Percentiles rank a stretch among this genome's conserved stretches.
Evolutionary conservation across 2,113 vertebrate species (phyloP).

Genomic region (Cyphomyrus plagiostoma): DNA sequence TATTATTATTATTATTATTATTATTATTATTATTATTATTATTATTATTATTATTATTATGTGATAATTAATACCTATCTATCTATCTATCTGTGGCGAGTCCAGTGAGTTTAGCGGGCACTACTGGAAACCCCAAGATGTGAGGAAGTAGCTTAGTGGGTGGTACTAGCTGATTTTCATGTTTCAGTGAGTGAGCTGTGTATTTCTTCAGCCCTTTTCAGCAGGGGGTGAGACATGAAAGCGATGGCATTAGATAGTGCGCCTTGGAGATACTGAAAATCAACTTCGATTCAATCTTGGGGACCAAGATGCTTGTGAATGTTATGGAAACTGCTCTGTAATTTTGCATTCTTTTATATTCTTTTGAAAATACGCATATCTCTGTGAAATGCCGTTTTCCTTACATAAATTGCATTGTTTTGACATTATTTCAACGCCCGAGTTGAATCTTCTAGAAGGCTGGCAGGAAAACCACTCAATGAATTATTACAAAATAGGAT

Average conservation of each 20-base stretch:
- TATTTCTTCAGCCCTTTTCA: not conserved
- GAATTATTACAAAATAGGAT: constrained; percentile 2
- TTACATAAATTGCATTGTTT: not conserved
- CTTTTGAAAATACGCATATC: not conserved
- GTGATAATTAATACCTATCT: too few relatives aligned
- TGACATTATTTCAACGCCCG: not conserved
- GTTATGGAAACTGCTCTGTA: not conserved
- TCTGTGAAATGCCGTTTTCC: not conserved
- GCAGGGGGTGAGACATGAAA: not conserved
- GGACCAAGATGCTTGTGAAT: not conserved
- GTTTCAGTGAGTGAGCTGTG: not conserved
- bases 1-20: too few relatives aligned
- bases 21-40: not conserved
- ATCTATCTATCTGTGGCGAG: not conserved
- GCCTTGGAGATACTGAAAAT: not conserved
- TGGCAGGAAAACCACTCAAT: not conserved
- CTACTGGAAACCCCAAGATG: not conserved
- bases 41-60: not conserved
- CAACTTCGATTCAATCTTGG: not conserved
- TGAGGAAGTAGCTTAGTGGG: not conserved
- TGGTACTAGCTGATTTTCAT: not conserved
- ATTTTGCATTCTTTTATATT: not conserved
- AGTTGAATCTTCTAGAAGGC: not conserved
- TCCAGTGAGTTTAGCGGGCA: not conserved
- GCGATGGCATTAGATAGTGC: not conserved